Conservation (phyloP, 2,113 vertebrate genomes). For the Phrynosoma blainvillii region DNA sequence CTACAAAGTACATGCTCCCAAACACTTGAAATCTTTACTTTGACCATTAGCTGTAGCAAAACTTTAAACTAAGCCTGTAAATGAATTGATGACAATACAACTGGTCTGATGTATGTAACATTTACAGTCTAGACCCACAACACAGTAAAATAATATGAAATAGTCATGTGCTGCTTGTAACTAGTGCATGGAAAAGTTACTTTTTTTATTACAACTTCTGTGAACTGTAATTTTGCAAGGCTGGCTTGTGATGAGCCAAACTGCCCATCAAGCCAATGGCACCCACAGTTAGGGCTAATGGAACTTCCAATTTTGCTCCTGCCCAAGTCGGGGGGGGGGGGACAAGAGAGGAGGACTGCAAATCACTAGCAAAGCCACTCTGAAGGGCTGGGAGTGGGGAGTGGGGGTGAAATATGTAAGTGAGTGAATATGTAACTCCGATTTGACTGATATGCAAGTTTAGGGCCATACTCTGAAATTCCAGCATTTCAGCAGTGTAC, state of each 20-base stretch:
- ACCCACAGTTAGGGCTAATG: no score
- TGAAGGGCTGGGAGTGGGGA: no score
- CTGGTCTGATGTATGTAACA: neutral
- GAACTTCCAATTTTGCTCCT: no score
- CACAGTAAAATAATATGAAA: neutral
- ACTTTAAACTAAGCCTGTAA: neutral
- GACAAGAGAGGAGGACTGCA: no score
- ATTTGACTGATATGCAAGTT: neutral
- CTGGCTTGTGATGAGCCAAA: no score
- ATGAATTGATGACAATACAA: neutral
- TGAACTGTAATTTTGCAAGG: no score
- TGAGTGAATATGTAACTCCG: neutral
- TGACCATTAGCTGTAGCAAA: no score
- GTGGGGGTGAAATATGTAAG: no score
- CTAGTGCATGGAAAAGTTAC: neutral
- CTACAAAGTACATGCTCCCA: neutral
- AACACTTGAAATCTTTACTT: neutral
- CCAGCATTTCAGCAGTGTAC: neutral
- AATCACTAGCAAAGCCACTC: no score
- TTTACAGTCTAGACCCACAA: neutral
- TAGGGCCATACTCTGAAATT: neutral
- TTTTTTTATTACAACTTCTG: no score
- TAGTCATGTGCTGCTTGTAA: neutral
- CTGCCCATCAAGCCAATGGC: no score
- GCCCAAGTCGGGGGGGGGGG: no score